phyloP scores from a whole-genome alignment of 2,888 invertebrate genomes.

The Loripinus fragilis region DNA sequence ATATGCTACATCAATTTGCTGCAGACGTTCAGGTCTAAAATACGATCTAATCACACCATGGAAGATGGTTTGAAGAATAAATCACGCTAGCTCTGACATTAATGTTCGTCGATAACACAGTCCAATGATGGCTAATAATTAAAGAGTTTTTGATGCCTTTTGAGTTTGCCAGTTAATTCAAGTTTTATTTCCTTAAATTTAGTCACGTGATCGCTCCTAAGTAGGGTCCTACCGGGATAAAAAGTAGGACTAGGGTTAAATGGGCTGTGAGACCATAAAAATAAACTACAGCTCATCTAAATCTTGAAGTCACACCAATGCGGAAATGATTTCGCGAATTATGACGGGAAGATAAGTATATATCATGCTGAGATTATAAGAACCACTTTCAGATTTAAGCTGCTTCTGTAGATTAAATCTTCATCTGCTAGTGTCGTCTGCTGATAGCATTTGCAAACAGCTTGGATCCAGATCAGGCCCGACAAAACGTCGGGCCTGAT shows the following conservation, averaged over 20 bases:
- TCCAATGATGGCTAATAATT: conserved; percentile 14
- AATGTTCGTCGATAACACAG: conserved; percentile 8
- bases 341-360: neutral
- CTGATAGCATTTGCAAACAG: too few species aligned
- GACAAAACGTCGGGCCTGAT: too few species aligned
- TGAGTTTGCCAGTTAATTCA: conserved; percentile 15
- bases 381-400: neutral
- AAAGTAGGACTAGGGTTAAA: neutral
- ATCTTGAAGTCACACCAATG: neutral
- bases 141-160: conserved; percentile 8
- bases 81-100: conserved; percentile 5
- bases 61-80: conserved; percentile 4
- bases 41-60: neutral
- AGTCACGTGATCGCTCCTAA: neutral
- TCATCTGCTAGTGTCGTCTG: too few species aligned
- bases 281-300: neutral
- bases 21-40: neutral
- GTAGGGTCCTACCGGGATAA: conserved; percentile 14
- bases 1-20: neutral
- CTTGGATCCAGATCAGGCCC: too few species aligned
- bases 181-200: conserved; percentile 19
- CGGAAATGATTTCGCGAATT: neutral
- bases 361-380: neutral
- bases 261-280: neutral
- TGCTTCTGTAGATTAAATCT: too few species aligned